These are phyloP conservation scores for Nemotelus nigrinus DNA, from an alignment of 2,888 invertebrate genomes.

Conservation along the genomic window DNA sequence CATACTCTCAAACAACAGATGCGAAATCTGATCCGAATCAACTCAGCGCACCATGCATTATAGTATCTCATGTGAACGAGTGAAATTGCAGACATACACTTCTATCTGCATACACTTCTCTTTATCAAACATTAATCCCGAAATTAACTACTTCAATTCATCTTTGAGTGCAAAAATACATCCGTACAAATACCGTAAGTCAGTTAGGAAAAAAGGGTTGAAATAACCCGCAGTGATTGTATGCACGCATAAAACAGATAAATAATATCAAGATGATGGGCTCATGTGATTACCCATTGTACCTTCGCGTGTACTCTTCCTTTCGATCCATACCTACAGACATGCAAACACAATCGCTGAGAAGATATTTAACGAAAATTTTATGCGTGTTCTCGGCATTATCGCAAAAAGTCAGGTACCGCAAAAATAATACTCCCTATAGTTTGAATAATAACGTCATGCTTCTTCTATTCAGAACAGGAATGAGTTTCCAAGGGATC, in stretches of 20 bases:
- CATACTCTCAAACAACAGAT: no score
- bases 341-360: slow-evolving; percentile 35
- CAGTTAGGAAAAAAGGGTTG: slow-evolving; percentile 38
- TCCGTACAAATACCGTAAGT: slow-evolving; percentile 32
- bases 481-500: not conserved
- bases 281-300: slow-evolving; percentile 50
- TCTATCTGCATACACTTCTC: no score
- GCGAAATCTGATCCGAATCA: no score
- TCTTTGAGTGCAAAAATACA: slow-evolving; percentile 47
- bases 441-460: slow-evolving; percentile 23
- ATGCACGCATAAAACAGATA: slow-evolving; percentile 46
- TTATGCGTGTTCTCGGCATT: slow-evolving; percentile 50
- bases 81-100: no score
- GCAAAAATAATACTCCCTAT: slow-evolving; percentile 39
- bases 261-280: slow-evolving; percentile 52
- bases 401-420: slow-evolving; percentile 51
- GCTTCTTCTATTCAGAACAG: not conserved
- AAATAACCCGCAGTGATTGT: slow-evolving; percentile 44
- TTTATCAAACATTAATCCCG: slow-evolving; percentile 41
- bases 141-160: slow-evolving; percentile 51
- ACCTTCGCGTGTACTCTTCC: slow-evolving; percentile 43
- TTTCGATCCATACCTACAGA: slow-evolving; percentile 3
- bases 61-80: no score
- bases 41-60: no score
- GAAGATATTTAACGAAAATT: slow-evolving; percentile 50